Percentiles rank a stretch among this genome's conserved stretches.
phyloP scores from a whole-genome alignment of 2,888 invertebrate genomes.

The Sympetrum striolatum region DNA sequence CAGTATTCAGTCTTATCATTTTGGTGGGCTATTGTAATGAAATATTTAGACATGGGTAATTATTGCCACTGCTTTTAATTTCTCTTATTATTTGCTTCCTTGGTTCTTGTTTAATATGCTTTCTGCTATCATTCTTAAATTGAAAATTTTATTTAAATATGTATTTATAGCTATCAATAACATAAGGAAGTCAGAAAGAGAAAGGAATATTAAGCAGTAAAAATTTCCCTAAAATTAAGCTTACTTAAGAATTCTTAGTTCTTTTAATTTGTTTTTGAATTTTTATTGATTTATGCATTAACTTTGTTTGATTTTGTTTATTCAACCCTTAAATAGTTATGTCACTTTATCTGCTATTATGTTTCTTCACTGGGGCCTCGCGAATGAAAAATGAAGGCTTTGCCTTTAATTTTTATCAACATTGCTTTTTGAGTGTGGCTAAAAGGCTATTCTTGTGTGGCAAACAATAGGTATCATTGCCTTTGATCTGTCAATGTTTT shows the following conservation, averaged over 20 bases:
- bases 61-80: neutral
- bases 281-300: neutral
- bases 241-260: neutral
- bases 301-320: neutral
- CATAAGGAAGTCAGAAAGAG: neutral
- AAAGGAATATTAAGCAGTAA: neutral
- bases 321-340: neutral
- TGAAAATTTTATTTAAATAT: neutral
- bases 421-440: slow-evolving; percentile 32
- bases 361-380: neutral
- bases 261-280: neutral
- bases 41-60: neutral
- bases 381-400: neutral
- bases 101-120: neutral
- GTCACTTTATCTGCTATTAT: neutral
- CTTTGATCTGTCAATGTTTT: slow-evolving; percentile 28
- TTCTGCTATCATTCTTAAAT: neutral
- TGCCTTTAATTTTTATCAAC: neutral
- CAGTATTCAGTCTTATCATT: neutral
- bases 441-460: slow-evolving; percentile 9
- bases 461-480: slow-evolving; percentile 2
- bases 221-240: neutral
- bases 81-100: neutral
- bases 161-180: neutral
- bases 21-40: neutral